Evolutionary conservation across 2,888 invertebrate genomes (phyloP), one percentile per base, ranked within the genome.

Genomic region (Clusia tigrina): DNA sequence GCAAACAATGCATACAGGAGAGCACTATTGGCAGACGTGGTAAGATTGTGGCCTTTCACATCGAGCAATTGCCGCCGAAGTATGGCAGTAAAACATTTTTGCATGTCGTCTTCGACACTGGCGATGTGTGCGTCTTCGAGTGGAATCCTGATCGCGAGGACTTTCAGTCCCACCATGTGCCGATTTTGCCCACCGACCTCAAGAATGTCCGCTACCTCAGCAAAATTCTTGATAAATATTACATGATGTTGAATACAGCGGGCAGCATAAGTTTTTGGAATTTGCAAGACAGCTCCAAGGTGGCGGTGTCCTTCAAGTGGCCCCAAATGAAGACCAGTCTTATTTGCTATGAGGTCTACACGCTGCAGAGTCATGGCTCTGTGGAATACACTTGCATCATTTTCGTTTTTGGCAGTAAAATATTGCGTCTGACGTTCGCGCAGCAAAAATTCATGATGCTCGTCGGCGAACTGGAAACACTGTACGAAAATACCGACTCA

Each of bases 31-130:
- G 46, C 37, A 25, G 9, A 55, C 59, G 26, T 25, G 67, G 64
- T 12, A 56, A 63, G 9, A 66, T 73, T 46, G 62, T 67, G n/a
- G 67, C 72, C n/a, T 74, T 73, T 54, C 60, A 69, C 56, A 58
- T 74, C 42, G 72, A 74, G 52, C 23, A 60, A 2, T 22, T 52
- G 1, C 46, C 56, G 9, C 23, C 60, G 2, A 63, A 56, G 32
- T 20, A 62, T 54, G 58, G 62, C 5, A 38, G 51, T 1, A 58
- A 37, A 0, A 65, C 69, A 10, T 68, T 77, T 23, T 58, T 82
- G 18, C 75, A 80, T 70, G 70, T 81, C 15, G 81, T 73, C 9
- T 74, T 76, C 38, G 69, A 55, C 2, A 75, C 77, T 46, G 82
- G 83, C 5, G 74, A 78, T 51, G 72, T 83, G 17, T 71, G 68